Base-by-base conservation (phyloP, 1,140 invertebrate species). In the Hylaeus anthracinus region DNA sequence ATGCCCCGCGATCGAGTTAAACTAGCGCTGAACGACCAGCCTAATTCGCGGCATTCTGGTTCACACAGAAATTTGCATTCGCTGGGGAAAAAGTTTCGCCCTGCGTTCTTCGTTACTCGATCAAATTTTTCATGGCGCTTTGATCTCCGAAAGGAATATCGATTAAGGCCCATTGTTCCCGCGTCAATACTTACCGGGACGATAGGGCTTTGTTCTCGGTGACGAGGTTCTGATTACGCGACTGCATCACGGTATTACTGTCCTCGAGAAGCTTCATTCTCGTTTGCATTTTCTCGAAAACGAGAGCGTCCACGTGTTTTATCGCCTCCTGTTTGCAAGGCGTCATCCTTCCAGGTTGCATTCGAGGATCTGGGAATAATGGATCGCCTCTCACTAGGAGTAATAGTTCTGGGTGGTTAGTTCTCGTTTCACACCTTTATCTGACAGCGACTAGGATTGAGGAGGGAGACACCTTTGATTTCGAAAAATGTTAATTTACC, bases 231-330 rank as follows among this genome's bases (percentile, higher is more conserved):
- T 88, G 81, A 75, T 85, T 88, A 48, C 86, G 74, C 43, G 81
- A 81, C 72, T 85, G 83, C 72, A 90, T 69, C 5, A 76, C 63
- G 43, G 71, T 64, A 43, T 90, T 89, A 43, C 72, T 89, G 14
- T 90, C 84, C 77, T 91, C 88, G 37, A 92, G 82, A 60, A 85
- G 81, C n/a, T 81, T 90, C 26, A 87, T n/a, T 45, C 56, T 72
- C 43, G 74, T 58, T 55, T 82, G 79, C 41, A 88, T 65, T 41
- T 63, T 86, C 43, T 88, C 85, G 4, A 76, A 2, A 1, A 69
- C 55, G 2, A 64, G 14, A 14, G 39, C 53, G 37, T 74, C 60
- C n/a, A n/a, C 72, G 48, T 69, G 43, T 43, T n/a, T 77, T 10
- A 10, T 12, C 2, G 69, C 9, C 10, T 79, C 79, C 39, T 69